phyloP scores from a whole-genome alignment of 2,113 vertebrate species.

The Platycercus adscitus region DNA sequence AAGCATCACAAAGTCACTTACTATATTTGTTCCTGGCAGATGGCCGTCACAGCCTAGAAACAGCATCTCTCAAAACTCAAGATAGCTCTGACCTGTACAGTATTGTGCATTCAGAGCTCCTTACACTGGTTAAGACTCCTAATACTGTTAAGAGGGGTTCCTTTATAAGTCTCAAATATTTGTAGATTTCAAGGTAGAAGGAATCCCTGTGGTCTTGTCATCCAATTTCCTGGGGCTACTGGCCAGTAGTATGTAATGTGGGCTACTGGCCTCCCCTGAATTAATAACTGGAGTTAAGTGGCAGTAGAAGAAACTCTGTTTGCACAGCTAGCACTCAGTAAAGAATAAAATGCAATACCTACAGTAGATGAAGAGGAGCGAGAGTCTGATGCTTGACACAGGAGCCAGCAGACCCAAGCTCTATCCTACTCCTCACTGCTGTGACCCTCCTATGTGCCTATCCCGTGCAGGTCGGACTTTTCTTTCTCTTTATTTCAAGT shows the following conservation, averaged over 20 bases:
- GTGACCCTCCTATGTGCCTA: background rate
- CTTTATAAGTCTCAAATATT: background rate
- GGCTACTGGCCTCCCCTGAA: background rate
- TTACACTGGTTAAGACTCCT: background rate
- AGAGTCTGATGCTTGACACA: background rate
- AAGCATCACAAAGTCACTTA: background rate
- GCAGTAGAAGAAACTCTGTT: background rate
- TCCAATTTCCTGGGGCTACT: background rate
- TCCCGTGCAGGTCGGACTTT: background rate
- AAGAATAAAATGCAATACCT: background rate
- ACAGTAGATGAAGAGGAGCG: background rate
- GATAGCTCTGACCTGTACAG: background rate
- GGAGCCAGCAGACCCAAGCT: background rate
- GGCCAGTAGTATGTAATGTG: background rate
- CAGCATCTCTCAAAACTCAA: background rate
- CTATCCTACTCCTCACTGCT: fast-evolving
- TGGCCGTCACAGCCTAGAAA: background rate
- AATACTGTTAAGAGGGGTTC: background rate
- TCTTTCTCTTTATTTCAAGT: background rate
- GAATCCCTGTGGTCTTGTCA: background rate
- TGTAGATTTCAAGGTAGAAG: background rate
- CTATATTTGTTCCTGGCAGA: background rate
- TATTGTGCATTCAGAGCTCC: background rate
- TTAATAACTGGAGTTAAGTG: background rate
- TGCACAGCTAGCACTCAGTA: background rate